A percentile compares a stretch with the other conserved stretches of the same genome.
phyloP scores from a whole-genome alignment of 2,797 vertebrate genomes.

The Saxicola maurus region DNA sequence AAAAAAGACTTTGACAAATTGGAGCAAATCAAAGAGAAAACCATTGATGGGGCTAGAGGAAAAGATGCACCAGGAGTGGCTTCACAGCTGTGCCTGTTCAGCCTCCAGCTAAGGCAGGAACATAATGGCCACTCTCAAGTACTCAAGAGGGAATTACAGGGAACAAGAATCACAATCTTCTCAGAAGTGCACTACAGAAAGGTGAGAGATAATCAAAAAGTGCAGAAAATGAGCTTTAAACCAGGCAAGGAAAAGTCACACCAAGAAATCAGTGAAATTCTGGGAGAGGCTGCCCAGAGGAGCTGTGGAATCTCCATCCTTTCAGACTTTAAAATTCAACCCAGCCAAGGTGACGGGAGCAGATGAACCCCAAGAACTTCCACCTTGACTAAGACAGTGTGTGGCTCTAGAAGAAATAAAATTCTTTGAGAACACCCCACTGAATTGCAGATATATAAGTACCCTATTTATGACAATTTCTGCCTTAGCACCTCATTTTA shows the following conservation, averaged over 20 bases:
- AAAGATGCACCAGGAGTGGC: not conserved
- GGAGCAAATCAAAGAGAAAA: not conserved
- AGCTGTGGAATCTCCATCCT: not conserved
- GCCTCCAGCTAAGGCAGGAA: not conserved
- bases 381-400: not conserved
- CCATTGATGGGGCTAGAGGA: not conserved
- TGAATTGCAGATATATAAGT: not conserved
- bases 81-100: not conserved
- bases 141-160: not conserved
- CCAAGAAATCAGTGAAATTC: not conserved
- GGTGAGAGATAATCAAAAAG: not conserved
- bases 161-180: not conserved
- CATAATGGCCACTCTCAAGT: not conserved
- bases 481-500: not conserved
- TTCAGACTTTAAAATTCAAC: not conserved
- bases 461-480: not conserved
- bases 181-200: not conserved
- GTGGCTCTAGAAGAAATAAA: not conserved
- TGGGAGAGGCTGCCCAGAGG: not conserved
- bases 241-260: not conserved
- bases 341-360: not conserved
- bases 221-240: not conserved
- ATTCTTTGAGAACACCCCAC: not conserved
- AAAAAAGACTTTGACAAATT: not conserved
- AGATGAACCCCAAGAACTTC: not conserved